Evolutionary conservation across 2,888 invertebrate genomes (phyloP), one percentile per base, ranked within the genome.

Genomic region (Caenorhabditis sp.): DNA sequence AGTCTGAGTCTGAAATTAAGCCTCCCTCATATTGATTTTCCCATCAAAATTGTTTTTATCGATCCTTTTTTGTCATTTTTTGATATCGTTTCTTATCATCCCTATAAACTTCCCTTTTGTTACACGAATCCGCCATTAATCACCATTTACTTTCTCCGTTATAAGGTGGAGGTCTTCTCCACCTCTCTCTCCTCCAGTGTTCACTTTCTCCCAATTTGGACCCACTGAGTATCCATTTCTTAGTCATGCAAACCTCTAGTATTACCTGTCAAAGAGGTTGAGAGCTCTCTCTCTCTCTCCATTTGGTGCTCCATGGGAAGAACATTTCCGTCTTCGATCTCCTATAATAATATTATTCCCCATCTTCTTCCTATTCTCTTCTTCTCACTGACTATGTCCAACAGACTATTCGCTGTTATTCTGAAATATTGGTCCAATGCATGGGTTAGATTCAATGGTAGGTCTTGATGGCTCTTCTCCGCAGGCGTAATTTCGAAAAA

Each of bases 241-340:
- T 70, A 69, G 49, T 64, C 79, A 79, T 70, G 70, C 79, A 69
- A 79, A 64, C 79, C 61, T 79, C 79, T 79, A 79, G 70, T 79
- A 79, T 79, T 79, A 79, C 79, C 79, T 70, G 69, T 68, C 66
- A 76, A 49, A 63, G 70, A 51, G 54, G 69, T 51, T 59, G 61
- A 70, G 70, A 38, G n/a, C n/a, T n/a, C n/a, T n/a, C n/a, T n/a
- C 54, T 68, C 58, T 41, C 35, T 61, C 61, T 61, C 28, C 28
- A 28, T 19, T 47, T 47, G 47, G 51, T 58, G 68, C 77, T 70
- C 54, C 77, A 69, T 63, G 69, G 61, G 68, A 54, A 49, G 56
- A 51, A 61, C 77, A 41, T 69, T 77, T 69, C 68, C 61, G 58
- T 59, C 61, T 56, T 77, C 49, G 58, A 51, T 51, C 54, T 63